Evolutionary conservation across 2,113 vertebrate genomes (phyloP), one percentile per base, ranked within the genome.

Genomic region (Platichthys stellatus): DNA sequence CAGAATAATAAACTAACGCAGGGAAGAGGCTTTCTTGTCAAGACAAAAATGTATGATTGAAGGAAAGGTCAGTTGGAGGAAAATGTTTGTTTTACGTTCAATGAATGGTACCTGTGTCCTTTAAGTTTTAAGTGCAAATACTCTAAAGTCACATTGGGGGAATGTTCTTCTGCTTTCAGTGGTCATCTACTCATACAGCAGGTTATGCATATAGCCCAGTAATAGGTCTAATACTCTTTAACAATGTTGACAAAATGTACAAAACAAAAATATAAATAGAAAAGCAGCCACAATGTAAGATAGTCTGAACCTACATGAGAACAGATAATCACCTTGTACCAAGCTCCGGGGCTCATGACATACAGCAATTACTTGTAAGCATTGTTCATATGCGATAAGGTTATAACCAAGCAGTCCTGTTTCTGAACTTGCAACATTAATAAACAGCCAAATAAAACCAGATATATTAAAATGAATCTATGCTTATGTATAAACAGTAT

Each of bases 121-220:
- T 49, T 47, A 57, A n/a, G 45, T n/a, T 60, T 64, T 51, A 24
- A 60, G 38, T 28, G 66, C 14, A 58, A 51, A 75, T 18, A 57
- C 10, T n/a, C n/a, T 2, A 31, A 24, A 35, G 8, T 47, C 3
- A 35, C 3, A 56, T 2, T 24, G 47, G 11, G 3, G 47, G 47
- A 69, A 62, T 57, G 38, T 61, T 26, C 13, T n/a, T 59, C 51
- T 18, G 9, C 45, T 71, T 62, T 51, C 23, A 82, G 69, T 77
- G 35, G 35, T 60, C 54, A 63, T 69, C n/a, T 11, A 68, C 18
- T 68, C 0, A 9, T 59, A 65, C 51, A 72, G 14, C 67, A 61
- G 58, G 15, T 65, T 26, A 61, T 21, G 18, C 38, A 43, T 4
- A 59, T 60, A 57, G 24, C 11, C 28, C 28, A 57, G 56, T 63